Percentiles rank a stretch among this genome's conserved stretches.
phyloP scores from a whole-genome alignment of 2,113 vertebrate species.

The Psittacula cyanocephala region DNA sequence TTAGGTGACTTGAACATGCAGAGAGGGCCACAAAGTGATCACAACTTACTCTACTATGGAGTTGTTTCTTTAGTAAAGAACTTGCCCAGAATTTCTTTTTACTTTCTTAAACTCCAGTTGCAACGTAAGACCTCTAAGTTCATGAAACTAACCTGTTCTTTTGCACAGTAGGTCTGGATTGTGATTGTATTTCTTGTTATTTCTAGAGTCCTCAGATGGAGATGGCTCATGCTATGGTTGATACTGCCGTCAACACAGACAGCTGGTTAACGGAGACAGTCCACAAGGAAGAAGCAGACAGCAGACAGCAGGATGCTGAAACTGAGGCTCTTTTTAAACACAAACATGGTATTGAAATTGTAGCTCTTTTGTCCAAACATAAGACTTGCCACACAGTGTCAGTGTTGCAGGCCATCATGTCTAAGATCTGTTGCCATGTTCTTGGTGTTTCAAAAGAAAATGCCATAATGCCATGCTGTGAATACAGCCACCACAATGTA shows the following conservation, averaged over 20 bases:
- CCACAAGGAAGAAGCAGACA: background rate
- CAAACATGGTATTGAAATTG: background rate
- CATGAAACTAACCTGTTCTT: background rate
- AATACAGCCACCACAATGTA: background rate
- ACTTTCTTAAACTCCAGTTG: background rate
- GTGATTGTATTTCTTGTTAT: background rate
- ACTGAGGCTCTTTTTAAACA: background rate
- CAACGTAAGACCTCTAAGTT: background rate
- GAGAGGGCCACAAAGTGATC: background rate
- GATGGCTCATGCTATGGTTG: background rate
- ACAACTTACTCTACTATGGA: background rate
- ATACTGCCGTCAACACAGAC: slow-evolving; percentile 33
- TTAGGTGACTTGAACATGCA: background rate
- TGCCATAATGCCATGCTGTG: background rate
- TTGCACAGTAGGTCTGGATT: background rate
- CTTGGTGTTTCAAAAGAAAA: background rate
- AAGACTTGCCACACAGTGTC: background rate
- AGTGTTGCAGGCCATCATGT: background rate
- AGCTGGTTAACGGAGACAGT: background rate
- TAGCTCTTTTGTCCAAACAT: background rate
- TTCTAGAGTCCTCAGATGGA: background rate
- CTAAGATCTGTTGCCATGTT: background rate
- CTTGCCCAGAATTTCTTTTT: background rate
- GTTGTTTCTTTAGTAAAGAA: background rate
- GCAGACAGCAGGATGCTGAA: background rate